Base-by-base conservation (phyloP, 1,140 invertebrate species). In the Phocides pigmalion region DNA sequence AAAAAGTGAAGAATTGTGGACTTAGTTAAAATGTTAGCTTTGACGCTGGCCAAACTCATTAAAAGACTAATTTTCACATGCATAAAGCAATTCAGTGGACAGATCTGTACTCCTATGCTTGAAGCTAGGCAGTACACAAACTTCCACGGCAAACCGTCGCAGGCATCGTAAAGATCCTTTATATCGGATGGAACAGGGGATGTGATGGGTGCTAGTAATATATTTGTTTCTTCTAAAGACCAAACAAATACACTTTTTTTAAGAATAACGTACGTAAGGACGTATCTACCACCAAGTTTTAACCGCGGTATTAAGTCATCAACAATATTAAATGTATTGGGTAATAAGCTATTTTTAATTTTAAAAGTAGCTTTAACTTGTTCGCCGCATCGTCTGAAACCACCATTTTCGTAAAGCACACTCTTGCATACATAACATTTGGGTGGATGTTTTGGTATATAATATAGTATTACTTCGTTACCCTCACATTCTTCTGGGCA, bases 401-500 rank as follows among this genome's bases (percentile, higher is more conserved):
- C 81, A 39, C 82, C 82, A 46, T 89, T 91, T 75, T 91, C 89
- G 56, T 77, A 89, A 0, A 83, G 64, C 46, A 72, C 62, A 51
- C 74, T 88, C 69, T 64, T 83, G 20, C 89, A 91, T 12, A 85
- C 25, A 11, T 70, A 79, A 64, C 89, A 91, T 76, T 79, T 87
- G 12, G 83, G 89, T 3, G 83, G 73, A 4, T 59, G 44, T 76
- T 89, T 87, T 15, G 89, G 87, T 62, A 87, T 87, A 47, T 75
- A 84, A 6, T 79, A 84, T 53, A 89, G 61, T 62, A 91, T 76
- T 11, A 87, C 66, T 71, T 89, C 86, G 51, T 75, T 89, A 3
- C 76, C 86, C 50, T 89, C 89, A 68, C 89, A 91, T 42, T 87
- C 81, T 72, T 91, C 87, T 12, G 84, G 87, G 41, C 89, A 91